phyloP scores from a whole-genome alignment of 2,797 vertebrate genomes.

The Vespertilio murinus region DNA sequence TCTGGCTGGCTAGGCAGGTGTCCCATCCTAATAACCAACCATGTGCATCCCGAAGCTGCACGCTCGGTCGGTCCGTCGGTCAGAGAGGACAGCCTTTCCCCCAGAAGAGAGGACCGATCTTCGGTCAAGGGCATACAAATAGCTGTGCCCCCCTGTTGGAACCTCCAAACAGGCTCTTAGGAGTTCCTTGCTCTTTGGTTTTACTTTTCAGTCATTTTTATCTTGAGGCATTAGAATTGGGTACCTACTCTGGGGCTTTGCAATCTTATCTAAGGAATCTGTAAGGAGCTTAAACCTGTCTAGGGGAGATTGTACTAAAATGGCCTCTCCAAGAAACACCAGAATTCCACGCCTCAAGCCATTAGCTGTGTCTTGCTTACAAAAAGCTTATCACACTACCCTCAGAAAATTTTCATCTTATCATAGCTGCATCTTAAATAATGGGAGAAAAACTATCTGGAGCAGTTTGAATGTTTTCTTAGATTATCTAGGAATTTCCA shows the following conservation, averaged over 20 bases:
- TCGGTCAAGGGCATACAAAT: no score
- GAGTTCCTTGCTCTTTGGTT: not conserved
- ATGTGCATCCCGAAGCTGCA: no score
- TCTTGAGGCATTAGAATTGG: conserved; percentile 54
- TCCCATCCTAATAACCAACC: no score
- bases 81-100: no score
- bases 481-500: conserved; percentile 66
- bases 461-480: conserved; percentile 53
- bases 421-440: conserved; percentile 42
- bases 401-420: conserved; percentile 64
- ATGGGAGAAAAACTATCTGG: conserved; percentile 57
- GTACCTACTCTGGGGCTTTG: conserved; percentile 15
- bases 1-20: no score
- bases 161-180: not conserved
- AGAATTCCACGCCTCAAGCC: conserved; percentile 68
- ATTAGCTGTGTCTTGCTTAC: conserved; percentile 66
- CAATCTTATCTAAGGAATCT: conserved; percentile 79
- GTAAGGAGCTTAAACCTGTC: conserved; percentile 71
- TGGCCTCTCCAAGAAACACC: conserved; percentile 63
- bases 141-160: no score
- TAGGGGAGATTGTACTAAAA: conserved; percentile 5
- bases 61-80: no score
- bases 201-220: conserved; percentile 63
- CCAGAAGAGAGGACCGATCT: no score
- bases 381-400: conserved; percentile 43